Evolutionary conservation across 2,888 invertebrate genomes (phyloP).

Genomic region (Steinernema carpocapsae): DNA sequence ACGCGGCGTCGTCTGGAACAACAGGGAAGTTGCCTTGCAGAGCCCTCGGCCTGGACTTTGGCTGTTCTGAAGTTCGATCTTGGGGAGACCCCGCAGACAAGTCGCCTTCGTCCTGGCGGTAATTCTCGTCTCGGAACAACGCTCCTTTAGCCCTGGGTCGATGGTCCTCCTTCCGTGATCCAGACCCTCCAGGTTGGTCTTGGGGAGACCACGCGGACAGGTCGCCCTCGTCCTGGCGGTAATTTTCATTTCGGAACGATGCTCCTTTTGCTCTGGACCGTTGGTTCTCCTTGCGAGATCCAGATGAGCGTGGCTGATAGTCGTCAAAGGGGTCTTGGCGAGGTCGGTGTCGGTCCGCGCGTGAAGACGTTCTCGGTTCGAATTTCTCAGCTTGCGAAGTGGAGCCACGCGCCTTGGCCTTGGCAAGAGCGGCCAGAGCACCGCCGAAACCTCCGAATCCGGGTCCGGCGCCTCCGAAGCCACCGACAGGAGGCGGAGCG

Average conservation of each 20-base stretch:
- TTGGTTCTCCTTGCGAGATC: no score
- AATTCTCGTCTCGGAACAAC: neutral
- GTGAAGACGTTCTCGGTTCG: neutral
- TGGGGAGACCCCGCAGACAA: neutral
- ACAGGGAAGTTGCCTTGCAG: conserved; percentile 39
- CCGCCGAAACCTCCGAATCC: conserved; percentile 1
- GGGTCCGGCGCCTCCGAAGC: neutral
- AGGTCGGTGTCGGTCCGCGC: neutral
- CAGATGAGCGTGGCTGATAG: neutral
- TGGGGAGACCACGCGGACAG: neutral
- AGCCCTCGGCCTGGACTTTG: conserved; percentile 37
- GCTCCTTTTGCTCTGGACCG: no score
- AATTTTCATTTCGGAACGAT: neutral
- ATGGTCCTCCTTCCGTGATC: neutral
- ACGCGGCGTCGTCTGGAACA: conserved; percentile 37
- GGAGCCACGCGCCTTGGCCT: neutral
- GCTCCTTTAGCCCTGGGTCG: neutral
- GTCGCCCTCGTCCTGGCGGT: neutral
- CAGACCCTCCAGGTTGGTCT: neutral
- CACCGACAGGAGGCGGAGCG: conserved; percentile 6
- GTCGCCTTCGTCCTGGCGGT: neutral
- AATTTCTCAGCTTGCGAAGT: neutral
- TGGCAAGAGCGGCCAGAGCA: neutral
- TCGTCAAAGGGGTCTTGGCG: neutral
- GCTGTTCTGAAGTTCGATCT: neutral